Base-by-base conservation (phyloP, 2,797 vertebrate species). In the Ciconia nigra region DNA sequence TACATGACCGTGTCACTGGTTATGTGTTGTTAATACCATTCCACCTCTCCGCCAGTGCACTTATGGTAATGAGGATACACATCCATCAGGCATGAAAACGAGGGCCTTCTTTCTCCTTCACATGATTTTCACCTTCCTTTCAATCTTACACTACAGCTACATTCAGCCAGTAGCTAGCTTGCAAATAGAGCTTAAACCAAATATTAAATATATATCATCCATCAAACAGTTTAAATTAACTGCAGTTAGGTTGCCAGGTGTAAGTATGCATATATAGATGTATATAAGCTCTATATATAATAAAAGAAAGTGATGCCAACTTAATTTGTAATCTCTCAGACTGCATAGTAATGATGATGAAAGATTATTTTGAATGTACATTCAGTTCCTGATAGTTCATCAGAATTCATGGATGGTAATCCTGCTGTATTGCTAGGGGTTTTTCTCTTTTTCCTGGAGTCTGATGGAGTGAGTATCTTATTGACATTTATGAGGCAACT, bases 401-500 rank as follows among this genome's bases (percentile, higher is more conserved):
- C 83, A 71, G 14, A 41, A 62, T 77, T 89, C 69, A n/a, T 11
- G 49, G 81, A 71, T 74, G 28, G 76, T 54, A 89, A 67, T 72
- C 8, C 22, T 84, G 37, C 63, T 73, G 33, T 59, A 80, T 12
- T 83, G 57, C 72, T 88, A 55, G 11, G 25, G 21, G 49, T 4
- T 35, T 41, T 8, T 78, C 95, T 86, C 65, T 89, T 88, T 93
- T 87, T 96, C 46, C 49, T 87, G 71, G 76, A 93, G 73, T 84
- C 46, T 83, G 61, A 81, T 49, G 57, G 76, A 96, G 39, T 47
- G 42, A 93, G 17, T 86, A 89, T 81, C 79, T 89, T 89, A 78
- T 37, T 89, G 93, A 91, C 89, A 79, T 96, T 95, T 96, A 94
- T 90, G 89, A 88, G 82, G 92, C 42, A 95, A 86, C 74, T 91